Conservation (phyloP, 2,888 invertebrate genomes). For the Charanyca ferruginea region DNA sequence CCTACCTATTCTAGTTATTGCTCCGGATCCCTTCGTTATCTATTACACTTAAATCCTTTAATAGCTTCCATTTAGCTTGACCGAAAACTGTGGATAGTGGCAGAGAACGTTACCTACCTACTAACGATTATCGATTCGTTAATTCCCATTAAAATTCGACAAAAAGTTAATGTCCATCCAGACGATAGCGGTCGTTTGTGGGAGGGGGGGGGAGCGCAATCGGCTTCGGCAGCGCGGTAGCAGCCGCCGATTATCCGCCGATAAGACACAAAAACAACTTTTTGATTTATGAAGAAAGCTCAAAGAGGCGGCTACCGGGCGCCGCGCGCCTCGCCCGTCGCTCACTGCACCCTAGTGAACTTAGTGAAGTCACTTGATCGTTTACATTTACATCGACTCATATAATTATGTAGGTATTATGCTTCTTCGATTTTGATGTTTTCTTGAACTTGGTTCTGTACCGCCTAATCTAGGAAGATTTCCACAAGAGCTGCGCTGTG, state of each 20-base stretch:
- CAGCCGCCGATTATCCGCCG: constrained; percentile 88
- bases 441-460: not conserved
- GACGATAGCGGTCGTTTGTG: constrained; percentile 66
- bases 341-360: constrained; percentile 75
- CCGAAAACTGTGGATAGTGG: constrained; percentile 71
- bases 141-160: constrained; percentile 81
- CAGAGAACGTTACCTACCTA: constrained; percentile 54
- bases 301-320: constrained; percentile 87
- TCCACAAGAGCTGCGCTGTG: too few relatives aligned
- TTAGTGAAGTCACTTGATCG: constrained; percentile 72
- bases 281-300: constrained; percentile 90
- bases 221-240: constrained; percentile 80
- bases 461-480: too few relatives aligned
- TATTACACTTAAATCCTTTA: constrained; percentile 78
- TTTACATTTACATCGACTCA: constrained; percentile 37
- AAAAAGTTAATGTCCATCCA: constrained; percentile 83
- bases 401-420: not conserved
- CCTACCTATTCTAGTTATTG: constrained; percentile 64
- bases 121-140: constrained; percentile 79
- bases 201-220: constrained; percentile 57
- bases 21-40: constrained; percentile 73
- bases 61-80: constrained; percentile 79
- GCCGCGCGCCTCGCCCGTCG: constrained; percentile 75
- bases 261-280: constrained; percentile 89
- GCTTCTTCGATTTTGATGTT: not conserved